phyloP scores from a whole-genome alignment of 2,797 vertebrate genomes.

The Squalus acanthias region DNA sequence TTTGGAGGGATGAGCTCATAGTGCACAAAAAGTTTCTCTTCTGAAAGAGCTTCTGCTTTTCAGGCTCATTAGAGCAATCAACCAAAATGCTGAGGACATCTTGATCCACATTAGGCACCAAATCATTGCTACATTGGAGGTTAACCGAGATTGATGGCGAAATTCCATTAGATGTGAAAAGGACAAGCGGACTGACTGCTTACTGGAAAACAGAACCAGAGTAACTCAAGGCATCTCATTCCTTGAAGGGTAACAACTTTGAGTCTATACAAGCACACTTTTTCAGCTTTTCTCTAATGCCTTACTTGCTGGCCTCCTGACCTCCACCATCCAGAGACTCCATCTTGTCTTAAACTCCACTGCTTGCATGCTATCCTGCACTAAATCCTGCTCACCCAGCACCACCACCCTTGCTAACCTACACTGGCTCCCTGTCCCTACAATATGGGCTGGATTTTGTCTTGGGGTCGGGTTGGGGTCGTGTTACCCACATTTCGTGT shows the following conservation, averaged over 20 bases:
- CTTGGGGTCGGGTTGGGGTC: no score
- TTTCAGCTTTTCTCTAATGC: background rate
- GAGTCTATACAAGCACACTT: no score
- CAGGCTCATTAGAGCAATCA: background rate
- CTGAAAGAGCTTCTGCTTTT: background rate
- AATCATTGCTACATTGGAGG: background rate
- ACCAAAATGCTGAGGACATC: background rate
- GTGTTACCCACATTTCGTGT: no score
- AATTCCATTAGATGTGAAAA: background rate
- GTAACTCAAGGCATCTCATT: background rate
- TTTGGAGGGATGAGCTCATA: slow-evolving; percentile 11
- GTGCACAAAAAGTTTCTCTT: slow-evolving; percentile 1
- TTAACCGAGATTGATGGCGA: background rate
- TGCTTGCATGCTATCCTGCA: background rate
- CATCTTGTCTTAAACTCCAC: background rate
- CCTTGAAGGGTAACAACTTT: background rate
- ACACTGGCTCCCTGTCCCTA: background rate
- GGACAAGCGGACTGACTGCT: background rate
- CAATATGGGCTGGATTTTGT: background rate
- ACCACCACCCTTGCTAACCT: background rate
- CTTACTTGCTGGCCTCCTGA: background rate
- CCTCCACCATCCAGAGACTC: background rate
- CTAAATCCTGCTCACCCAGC: no score
- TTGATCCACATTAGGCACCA: background rate
- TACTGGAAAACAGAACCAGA: background rate